Evolutionary conservation across 2,888 invertebrate species (phyloP), one percentile per base, ranked within the genome.

Genomic region (Acrobasis consociella): DNA sequence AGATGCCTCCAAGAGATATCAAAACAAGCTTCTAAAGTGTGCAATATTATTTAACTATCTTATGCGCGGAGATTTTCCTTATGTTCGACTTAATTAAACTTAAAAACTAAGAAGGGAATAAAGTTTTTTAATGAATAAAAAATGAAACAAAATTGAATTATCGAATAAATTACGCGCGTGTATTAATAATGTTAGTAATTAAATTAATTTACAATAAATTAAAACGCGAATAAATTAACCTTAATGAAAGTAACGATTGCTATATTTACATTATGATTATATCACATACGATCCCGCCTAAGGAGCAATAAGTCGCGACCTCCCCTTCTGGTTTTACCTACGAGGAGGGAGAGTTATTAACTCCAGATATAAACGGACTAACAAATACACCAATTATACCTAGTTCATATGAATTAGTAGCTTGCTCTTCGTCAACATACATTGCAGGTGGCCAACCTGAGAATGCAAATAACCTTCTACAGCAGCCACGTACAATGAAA

Each of bases 331-430:
- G 67, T 65, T 72, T 67, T 72, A 69, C 75, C 66, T 64, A 66
- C 78, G 81, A 78, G 79, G 85, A 86, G 85, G 72, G 87, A 80
- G 88, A 91, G 91, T 86, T 89, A 91, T 92, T 92, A 88, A 85
- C 77, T 83, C 76, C 76, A 69, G 68, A 69, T 72, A 82, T 78
- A 80, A 75, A 74, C 62, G 67, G 61, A 60, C 71, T 66, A 66
- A 65, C 62, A 65, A 46, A 66, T 51, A 63, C 63, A 15, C 17
- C 37, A 31, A 31, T 58, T 64, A 66, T 62, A 64, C 62, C 62
- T 66, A 69, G n/a, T 9, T 15, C 38, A 17, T 17, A 16, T 8
- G 42, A 42, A 17, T 42, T 13, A 56, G 56, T 1, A 3, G 15
- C 42, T 17, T 17, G 17, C 56, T 13, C 42, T 42, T 46, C 2